phyloP scores from a whole-genome alignment of 2,888 invertebrate species.

The Agonopterix arenella region DNA sequence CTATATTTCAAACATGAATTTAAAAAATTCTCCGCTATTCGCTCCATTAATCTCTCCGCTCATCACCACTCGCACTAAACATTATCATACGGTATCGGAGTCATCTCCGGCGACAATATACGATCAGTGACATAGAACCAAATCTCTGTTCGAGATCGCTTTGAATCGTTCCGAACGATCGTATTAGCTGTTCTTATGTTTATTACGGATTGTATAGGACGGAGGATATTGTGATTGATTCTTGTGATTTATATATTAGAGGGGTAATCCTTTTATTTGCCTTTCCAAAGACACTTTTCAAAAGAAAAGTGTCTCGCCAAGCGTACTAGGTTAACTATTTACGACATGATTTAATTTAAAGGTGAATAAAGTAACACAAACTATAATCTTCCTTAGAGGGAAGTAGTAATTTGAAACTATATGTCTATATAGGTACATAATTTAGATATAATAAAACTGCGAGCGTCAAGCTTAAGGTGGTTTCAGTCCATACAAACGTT shows the following conservation, averaged over 20 bases:
- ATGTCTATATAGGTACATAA: too few relatives aligned
- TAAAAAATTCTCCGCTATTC: neutral
- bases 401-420: too few relatives aligned
- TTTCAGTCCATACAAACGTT: too few relatives aligned
- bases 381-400: too few relatives aligned
- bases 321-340: neutral
- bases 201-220: conserved; percentile 21
- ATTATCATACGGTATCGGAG: conserved; percentile 58
- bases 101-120: conserved; percentile 72
- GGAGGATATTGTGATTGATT: too few relatives aligned
- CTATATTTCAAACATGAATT: too few relatives aligned
- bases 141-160: conserved; percentile 55
- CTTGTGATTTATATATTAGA: too few relatives aligned
- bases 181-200: conserved; percentile 46
- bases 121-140: conserved; percentile 64
- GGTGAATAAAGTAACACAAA: too few relatives aligned
- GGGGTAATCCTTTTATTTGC: neutral
- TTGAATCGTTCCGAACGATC: conserved; percentile 57
- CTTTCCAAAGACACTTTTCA: too few relatives aligned
- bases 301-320: too few relatives aligned
- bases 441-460: too few relatives aligned
- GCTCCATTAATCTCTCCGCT: conserved; percentile 26
- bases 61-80: conserved; percentile 19
- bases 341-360: neutral
- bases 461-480: too few relatives aligned